Base-by-base conservation (phyloP, 2,888 invertebrate species). In the Omphaloscelis lunosa region DNA sequence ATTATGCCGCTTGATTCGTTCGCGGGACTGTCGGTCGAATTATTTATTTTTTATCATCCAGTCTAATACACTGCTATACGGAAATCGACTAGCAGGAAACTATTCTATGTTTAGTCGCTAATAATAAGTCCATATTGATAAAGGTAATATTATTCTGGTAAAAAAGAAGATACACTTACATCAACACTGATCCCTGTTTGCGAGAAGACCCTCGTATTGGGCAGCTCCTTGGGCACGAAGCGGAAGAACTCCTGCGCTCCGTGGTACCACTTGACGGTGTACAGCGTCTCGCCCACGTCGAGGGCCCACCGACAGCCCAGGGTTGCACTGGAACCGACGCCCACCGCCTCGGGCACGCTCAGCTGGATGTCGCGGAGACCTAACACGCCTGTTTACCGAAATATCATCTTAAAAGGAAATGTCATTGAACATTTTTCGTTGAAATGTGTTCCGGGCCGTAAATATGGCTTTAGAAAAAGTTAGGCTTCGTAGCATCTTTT, bases 251-350 rank as follows among this genome's bases (percentile, higher is more conserved):
- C 98, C 86, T 97, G 97, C 15, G 97, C 95, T 3, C 98, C 98
- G 92, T 98, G 98, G 96, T 98, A 98, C 98, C 98, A 98, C 94
- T 98, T 98, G 86, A 98, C 98, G 56, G 98, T 98, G 95, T 98
- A 98, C 12, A 98, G 96, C 15, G 97, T 97, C 86, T 98, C 98
- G 9, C 96, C 96, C 9, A 97, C 97, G 92, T 98, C 98, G 77
- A 98, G 95, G 88, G 98, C 97, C 97, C 98, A 98, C 78, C 97
- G 97, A 93, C 98, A 98, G 87, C 97, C 97, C 82, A 98, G 97
- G 48, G 97, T 97, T 53, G 98, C 98, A 67, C 98, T 98, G 72
- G 98, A 97, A 77, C 98, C 98, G 73, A 98, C 97, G 27, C 97
- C 97, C 34, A 98, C 98, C 17, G 98, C 98, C 85, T 97, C 97